Conservation (phyloP, 2,797 vertebrate species). For the Alcedo quadribrachys region DNA sequence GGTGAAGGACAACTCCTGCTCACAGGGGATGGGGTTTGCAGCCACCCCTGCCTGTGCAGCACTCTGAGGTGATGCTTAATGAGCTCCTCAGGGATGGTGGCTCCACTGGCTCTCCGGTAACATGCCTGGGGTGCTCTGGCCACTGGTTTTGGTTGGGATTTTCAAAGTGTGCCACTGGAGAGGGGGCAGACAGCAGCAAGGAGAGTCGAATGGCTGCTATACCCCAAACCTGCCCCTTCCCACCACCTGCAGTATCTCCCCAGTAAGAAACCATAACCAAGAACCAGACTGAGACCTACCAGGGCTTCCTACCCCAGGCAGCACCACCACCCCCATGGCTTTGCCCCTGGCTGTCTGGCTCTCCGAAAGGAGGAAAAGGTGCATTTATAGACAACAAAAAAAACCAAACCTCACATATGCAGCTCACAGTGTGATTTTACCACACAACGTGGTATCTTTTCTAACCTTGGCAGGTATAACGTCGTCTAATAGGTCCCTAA, state of each 20-base stretch:
- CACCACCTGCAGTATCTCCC: background rate
- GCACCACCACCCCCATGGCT: background rate
- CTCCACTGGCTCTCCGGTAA: background rate
- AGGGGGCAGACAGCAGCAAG: fast-evolving
- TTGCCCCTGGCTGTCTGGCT: fast-evolving
- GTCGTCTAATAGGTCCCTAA: constrained; percentile 56
- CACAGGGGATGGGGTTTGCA: background rate
- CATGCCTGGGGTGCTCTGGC: fast-evolving
- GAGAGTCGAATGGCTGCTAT: background rate
- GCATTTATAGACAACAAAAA: background rate
- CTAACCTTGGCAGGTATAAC: constrained; percentile 54
- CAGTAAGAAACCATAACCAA: background rate
- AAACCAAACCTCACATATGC: fast-evolving
- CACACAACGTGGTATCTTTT: background rate
- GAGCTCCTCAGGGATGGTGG: background rate
- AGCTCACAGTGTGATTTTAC: background rate
- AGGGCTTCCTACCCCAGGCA: background rate
- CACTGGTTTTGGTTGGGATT: background rate
- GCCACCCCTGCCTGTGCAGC: background rate
- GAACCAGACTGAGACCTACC: background rate
- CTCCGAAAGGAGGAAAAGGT: background rate
- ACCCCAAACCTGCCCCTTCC: background rate
- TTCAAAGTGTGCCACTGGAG: background rate
- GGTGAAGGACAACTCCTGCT: background rate
- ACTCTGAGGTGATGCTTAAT: background rate